phyloP scores from a whole-genome alignment of 2,113 vertebrate genomes.

The Myodes glareolus region DNA sequence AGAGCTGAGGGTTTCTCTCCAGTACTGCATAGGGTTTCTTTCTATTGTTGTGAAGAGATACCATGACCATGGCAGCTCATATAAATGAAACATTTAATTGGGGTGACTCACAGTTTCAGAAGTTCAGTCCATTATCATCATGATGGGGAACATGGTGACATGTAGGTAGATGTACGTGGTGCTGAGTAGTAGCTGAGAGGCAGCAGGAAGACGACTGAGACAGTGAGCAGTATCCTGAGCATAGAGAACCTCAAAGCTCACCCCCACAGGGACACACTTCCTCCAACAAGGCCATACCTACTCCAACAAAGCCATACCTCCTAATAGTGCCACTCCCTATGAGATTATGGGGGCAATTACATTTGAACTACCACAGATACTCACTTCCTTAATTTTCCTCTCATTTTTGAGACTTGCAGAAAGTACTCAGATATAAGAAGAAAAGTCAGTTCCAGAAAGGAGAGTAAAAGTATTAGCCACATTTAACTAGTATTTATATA shows the following conservation, averaged over 20 bases:
- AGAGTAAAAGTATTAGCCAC: constrained; percentile 35
- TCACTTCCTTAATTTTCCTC: constrained; percentile 23
- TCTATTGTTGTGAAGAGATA: not conserved
- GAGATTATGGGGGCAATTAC: not conserved
- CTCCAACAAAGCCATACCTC: not conserved
- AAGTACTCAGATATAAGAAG: not conserved
- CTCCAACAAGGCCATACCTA: not conserved
- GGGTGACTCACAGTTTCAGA: not conserved
- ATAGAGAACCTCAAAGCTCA: not conserved
- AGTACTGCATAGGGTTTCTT: not conserved
- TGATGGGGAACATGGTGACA: not conserved
- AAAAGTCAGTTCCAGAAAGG: constrained; percentile 50
- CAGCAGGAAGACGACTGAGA: not conserved
- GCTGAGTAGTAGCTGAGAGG: not conserved
- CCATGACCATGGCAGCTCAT: not conserved
- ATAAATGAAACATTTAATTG: not conserved
- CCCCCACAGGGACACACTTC: not conserved
- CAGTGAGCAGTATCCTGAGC: not conserved
- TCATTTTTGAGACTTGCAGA: constrained; percentile 45
- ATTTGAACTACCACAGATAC: not conserved
- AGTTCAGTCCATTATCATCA: not conserved
- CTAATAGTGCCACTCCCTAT: not conserved
- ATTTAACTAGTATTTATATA: constrained; percentile 44
- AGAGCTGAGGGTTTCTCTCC: constrained; percentile 41
- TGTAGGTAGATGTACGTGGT: not conserved